phyloP scores from a whole-genome alignment of 2,797 vertebrate species.

The Cuniculus paca region DNA sequence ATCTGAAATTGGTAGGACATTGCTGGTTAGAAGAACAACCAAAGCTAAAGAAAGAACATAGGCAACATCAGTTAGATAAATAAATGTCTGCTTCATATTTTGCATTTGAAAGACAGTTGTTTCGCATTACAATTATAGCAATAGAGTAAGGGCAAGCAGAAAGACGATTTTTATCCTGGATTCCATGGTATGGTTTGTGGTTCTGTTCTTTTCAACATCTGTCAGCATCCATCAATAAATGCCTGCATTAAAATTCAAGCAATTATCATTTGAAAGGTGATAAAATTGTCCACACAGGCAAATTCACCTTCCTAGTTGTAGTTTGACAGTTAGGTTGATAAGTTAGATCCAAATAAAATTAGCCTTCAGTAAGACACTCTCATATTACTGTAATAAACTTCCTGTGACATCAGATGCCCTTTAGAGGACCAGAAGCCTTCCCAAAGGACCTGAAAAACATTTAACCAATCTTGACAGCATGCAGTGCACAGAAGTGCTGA shows the following conservation, averaged over 20 bases:
- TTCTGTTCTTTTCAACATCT: constrained; percentile 60
- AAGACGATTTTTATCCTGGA: constrained; percentile 24
- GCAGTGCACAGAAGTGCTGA: not conserved
- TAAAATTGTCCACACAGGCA: constrained; percentile 53
- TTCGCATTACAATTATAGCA: not conserved
- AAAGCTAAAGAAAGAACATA: not conserved
- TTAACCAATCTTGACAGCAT: not conserved
- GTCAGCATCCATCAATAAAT: constrained; percentile 37
- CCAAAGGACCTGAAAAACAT: not conserved
- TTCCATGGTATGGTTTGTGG: not conserved
- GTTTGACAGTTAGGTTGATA: constrained; percentile 64
- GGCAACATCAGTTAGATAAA: constrained; percentile 15
- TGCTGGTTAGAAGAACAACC: not conserved
- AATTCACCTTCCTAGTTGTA: constrained; percentile 38
- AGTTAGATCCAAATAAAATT: constrained; percentile 59
- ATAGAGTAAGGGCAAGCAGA: not conserved
- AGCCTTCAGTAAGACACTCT: constrained; percentile 4
- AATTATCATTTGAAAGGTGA: constrained; percentile 70
- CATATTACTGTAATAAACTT: constrained; percentile 43
- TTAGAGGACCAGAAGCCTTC: not conserved
- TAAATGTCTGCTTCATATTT: not conserved
- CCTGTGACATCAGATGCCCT: not conserved
- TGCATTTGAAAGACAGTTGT: constrained; percentile 31
- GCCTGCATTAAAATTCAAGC: constrained; percentile 12
- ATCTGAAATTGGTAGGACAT: not conserved